These are phyloP conservation scores for Battus philenor DNA, from an alignment of 1,140 invertebrate species.

Conservation along the genomic window DNA sequence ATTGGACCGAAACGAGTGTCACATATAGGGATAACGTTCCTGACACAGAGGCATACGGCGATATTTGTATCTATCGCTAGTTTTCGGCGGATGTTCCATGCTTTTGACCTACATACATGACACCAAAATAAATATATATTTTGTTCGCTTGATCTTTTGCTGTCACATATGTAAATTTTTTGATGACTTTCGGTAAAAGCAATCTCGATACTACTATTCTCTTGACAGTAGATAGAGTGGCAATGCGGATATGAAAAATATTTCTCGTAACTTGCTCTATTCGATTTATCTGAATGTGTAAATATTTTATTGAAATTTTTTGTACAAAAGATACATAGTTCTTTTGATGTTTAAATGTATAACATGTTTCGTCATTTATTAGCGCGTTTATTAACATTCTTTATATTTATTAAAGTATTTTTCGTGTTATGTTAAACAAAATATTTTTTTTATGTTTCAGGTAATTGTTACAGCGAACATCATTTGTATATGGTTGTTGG, in stretches of 20 bases:
- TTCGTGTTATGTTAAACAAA: no score
- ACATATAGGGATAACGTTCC: constrained; percentile 15
- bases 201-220: not conserved
- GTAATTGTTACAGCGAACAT: no score
- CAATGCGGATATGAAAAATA: not conserved
- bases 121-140: not conserved
- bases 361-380: no score
- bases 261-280: not conserved
- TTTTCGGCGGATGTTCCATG: constrained; percentile 3
- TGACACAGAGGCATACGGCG: constrained; percentile 10
- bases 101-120: constrained; percentile 1
- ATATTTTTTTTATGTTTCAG: no score
- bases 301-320: no score
- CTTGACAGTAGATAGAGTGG: not conserved
- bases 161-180: constrained; percentile 4
- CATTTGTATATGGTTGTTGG: no score
- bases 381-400: no score
- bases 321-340: no score
- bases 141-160: constrained; percentile 4
- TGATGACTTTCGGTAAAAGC: not conserved
- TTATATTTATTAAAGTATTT: no score
- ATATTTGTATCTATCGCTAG: constrained; percentile 6
- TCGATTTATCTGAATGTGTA: no score
- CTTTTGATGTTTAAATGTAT: no score
- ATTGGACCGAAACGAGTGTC: constrained; percentile 11